A percentile compares a stretch with the other conserved stretches of the same genome.
Conservation (phyloP, 2,888 invertebrate species). For the Plemyria rubiginata region DNA sequence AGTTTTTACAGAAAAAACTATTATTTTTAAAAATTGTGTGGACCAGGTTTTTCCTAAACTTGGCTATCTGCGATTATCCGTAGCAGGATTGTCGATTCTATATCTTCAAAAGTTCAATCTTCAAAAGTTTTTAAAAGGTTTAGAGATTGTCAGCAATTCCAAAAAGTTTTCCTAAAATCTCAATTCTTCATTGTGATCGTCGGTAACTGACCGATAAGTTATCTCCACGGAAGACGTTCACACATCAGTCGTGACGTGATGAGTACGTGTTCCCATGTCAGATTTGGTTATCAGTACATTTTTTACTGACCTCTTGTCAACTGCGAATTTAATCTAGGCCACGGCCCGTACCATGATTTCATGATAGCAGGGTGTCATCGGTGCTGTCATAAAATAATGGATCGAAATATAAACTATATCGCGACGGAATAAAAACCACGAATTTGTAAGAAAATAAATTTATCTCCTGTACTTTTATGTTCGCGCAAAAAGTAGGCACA, state of each 20-base stretch:
- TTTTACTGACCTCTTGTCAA: not conserved
- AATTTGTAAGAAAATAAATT: not conserved
- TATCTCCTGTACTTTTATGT: too few species aligned
- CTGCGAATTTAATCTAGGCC: slow-evolving; percentile 7
- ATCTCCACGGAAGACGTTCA: slow-evolving; percentile 28
- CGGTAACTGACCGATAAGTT: slow-evolving; percentile 43
- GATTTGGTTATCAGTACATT: slow-evolving; percentile 5
- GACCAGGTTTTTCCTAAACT: too few species aligned
- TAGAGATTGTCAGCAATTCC: too few species aligned
- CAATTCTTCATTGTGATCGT: not conserved
- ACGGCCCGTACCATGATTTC: not conserved
- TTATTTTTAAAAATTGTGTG: too few species aligned
- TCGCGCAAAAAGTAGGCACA: too few species aligned
- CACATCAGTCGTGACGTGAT: slow-evolving; percentile 19
- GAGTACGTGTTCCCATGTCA: slow-evolving; percentile 7
- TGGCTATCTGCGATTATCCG: too few species aligned
- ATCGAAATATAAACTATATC: not conserved
- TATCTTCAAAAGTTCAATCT: too few species aligned
- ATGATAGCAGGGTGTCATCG: not conserved
- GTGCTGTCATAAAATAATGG: not conserved
- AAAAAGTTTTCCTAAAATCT: not conserved
- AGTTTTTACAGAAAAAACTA: too few species aligned
- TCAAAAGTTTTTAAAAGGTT: too few species aligned
- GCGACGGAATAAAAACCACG: not conserved
- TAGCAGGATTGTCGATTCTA: too few species aligned